Evolutionary conservation across 2,888 invertebrate species (phyloP), one percentile per base, ranked within the genome.

Genomic region (Drosophila affinis): DNA sequence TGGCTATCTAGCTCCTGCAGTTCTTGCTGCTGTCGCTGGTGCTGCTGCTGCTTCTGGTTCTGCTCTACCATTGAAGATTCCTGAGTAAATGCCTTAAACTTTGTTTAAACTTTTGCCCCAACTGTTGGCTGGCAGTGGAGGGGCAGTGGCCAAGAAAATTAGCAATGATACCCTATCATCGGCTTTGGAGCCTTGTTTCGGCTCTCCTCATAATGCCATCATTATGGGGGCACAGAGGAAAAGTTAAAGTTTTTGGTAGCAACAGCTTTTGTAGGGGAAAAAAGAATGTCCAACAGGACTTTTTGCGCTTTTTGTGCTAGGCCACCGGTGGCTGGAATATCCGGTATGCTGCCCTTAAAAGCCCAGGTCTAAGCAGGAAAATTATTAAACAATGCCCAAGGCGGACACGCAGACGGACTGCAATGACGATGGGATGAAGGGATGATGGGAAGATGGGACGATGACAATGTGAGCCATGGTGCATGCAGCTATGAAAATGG

Each of bases 331-430:
- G 53, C 76, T 51, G 46, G 64, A 70, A 73, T 72, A 67, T 79
- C 73, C 87, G 77, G 79, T 51, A 39, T 39, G 39, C 39, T 39
- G 39, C 39, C 39, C 21, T 32, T 56, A 60, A 14, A 49, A 74
- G 64, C 21, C 72, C 68, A 59, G 65, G 53, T 56, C 53, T 75
- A 68, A 74, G 76, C 85, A 87, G 75, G 60, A 81, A 85, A 81
- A 77, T 81, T 72, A 89, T 79, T 81, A 78, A 84, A 79, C 87
- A 81, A 87, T 87, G 84, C 75, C 45, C 53, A 49, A 49, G 27
- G 39, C 49, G 58, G 45, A 58, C 21, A 21, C 21, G 29, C n/a
- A 12, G 17, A 2, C 17, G 51, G 56, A 29, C 4, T 44, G n/a
- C 44, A 49, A 5, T 12, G 47, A 34, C 29, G 54, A 45, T 47